Evolutionary conservation across 1,140 invertebrate genomes (phyloP).

Genomic region (Drosophila lini): DNA sequence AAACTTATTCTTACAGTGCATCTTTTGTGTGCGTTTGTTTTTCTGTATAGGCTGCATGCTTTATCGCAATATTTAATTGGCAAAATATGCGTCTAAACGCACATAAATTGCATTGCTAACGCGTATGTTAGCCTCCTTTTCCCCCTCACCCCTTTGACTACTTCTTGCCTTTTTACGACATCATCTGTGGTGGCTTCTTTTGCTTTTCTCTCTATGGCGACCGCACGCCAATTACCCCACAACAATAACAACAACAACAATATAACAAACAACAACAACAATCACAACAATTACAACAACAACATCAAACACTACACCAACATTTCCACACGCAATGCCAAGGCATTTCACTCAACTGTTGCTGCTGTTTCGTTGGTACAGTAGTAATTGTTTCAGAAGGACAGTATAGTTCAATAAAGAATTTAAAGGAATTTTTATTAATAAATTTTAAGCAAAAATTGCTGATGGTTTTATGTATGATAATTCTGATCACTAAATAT

Average conservation of each 20-base stretch:
- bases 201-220: slow-evolving; percentile 12
- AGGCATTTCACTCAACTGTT: slow-evolving; percentile 75
- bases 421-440: neutral
- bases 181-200: slow-evolving; percentile 21
- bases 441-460: too few relatives aligned
- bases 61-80: slow-evolving; percentile 84
- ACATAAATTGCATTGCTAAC: slow-evolving; percentile 84
- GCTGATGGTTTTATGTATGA: neutral
- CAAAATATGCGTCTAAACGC: slow-evolving; percentile 84
- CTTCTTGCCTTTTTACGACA: slow-evolving; percentile 16
- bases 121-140: slow-evolving; percentile 65
- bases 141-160: neutral
- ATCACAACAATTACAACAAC: slow-evolving; percentile 25
- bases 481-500: neutral
- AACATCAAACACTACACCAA: slow-evolving; percentile 11
- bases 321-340: slow-evolving; percentile 74
- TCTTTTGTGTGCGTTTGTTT: slow-evolving; percentile 28
- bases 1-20: neutral
- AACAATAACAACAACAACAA: slow-evolving; percentile 33
- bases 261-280: slow-evolving; percentile 37
- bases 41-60: slow-evolving; percentile 77
- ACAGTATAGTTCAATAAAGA: too few relatives aligned
- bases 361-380: slow-evolving; percentile 41
- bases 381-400: neutral
- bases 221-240: slow-evolving; percentile 54